Evolutionary conservation across 2,797 vertebrate genomes (phyloP), one percentile per base, ranked within the genome.

Genomic region (Lacerta agilis): DNA sequence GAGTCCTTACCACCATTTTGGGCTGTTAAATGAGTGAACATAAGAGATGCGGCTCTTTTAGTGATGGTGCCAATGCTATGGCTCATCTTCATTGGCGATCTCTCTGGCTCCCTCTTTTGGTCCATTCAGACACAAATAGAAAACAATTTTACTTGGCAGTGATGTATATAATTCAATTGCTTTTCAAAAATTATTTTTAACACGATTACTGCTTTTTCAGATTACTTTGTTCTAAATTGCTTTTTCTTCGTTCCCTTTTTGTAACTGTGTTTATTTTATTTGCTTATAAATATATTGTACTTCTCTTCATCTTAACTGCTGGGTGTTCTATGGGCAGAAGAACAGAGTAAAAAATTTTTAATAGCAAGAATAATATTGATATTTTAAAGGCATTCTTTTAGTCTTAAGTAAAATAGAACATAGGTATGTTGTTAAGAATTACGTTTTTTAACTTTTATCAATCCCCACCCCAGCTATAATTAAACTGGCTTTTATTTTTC

Each of bases 401-500:
- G 0, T 27, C 87, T 80, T 27, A 49, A n/a, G 23, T 25, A 49
- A 87, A 83, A 49, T 79, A 49, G 0, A 11, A 2, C 0, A 3
- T 25, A 11, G 0, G 15, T 91, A 9, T 90, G 8, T 66, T 2
- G 43, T 45, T 75, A 43, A 11, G n/a, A 72, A 72, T 72, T 72
- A n/a, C 36, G 15, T 33, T 72, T 33, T 72, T 33, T 13, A 33
- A 33, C n/a, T 72, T 4, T 36, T 36, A 33, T 72, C 36, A 15
- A 49, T 49, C 49, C 49, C 49, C 49, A 49, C 49, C 49, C 49
- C 49, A 5, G 7, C 64, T 81, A 33, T 81, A 86, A 43, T 86
- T 77, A 89, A 72, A 69, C 13, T 72, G 43, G 8, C 3, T 88
- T 87, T 79, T 87, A 7, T 88, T 61, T 75, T 58, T 72, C 20